Percentiles rank a stretch among this genome's conserved stretches.
Evolutionary conservation across 2,113 vertebrate genomes (phyloP).

Genomic region (Daphoenositta chrysoptera): DNA sequence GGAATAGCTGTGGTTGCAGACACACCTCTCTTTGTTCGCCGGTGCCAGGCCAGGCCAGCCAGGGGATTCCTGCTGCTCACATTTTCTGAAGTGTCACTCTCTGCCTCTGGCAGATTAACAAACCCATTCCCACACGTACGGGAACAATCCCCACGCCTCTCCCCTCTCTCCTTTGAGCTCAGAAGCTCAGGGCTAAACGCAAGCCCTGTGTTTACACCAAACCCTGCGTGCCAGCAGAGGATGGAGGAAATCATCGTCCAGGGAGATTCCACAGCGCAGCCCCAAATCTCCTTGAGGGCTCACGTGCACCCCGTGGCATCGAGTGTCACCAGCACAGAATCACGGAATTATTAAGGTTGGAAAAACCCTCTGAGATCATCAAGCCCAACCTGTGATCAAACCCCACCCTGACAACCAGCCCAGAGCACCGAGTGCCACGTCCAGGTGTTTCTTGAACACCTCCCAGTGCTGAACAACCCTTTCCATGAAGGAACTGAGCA

Average conservation of each 20-base stretch:
- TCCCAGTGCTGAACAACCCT: background rate
- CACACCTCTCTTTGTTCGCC: slow-evolving; percentile 68
- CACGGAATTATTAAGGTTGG: background rate
- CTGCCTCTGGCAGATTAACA: background rate
- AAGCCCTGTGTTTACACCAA: background rate
- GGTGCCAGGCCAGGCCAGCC: slow-evolving; percentile 30
- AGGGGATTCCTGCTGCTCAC: slow-evolving; percentile 49
- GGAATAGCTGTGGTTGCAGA: slow-evolving; percentile 48
- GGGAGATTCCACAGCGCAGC: background rate
- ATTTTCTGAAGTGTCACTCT: slow-evolving; percentile 33
- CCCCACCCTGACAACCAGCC: background rate
- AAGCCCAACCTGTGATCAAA: background rate
- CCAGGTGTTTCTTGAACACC: background rate
- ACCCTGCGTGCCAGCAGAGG: background rate
- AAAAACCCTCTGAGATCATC: background rate
- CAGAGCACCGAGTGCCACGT: background rate
- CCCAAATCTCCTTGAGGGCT: background rate
- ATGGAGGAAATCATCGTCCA: background rate
- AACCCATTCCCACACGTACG: background rate
- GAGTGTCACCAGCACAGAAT: background rate
- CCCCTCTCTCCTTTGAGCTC: background rate
- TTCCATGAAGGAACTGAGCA: background rate
- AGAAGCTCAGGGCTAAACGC: background rate
- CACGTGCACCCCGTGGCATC: accelerated
- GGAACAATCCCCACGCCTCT: background rate